Conservation (phyloP, 2,113 vertebrate genomes). For the Xenopus tropicalis region UCB_Xtro_10.0 CM004445.2:91236001-91236500, state of each 20-base stretch:
- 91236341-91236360: slow-evolving; percentile 65
- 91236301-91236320: slow-evolving; percentile 63
- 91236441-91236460: no score
- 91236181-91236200: slow-evolving; percentile 70
- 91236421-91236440: no score
- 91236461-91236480: no score
- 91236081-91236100: slow-evolving; percentile 70
- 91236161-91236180: slow-evolving; percentile 67
- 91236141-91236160: slow-evolving; percentile 56
- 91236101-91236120: slow-evolving; percentile 75
- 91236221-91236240: slow-evolving; percentile 76
- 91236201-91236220: slow-evolving; percentile 76
- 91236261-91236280: slow-evolving; percentile 46
- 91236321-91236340: slow-evolving; percentile 68
- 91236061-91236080: slow-evolving; percentile 77
- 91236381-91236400: slow-evolving; percentile 48
- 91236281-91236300: slow-evolving; percentile 59
- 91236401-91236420: no score
- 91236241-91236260: slow-evolving; percentile 57
- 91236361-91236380: slow-evolving; percentile 58
- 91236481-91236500: no score
- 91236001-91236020: slow-evolving; percentile 80
- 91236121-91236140: slow-evolving; percentile 56
- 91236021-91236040: slow-evolving; percentile 81
- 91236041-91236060: slow-evolving; percentile 70